Percentiles rank a stretch among this genome's conserved stretches.
These are phyloP conservation scores for Heterohyrax brucei DNA, from an alignment of 2,797 vertebrate species.

Conservation along the genomic window DNA sequence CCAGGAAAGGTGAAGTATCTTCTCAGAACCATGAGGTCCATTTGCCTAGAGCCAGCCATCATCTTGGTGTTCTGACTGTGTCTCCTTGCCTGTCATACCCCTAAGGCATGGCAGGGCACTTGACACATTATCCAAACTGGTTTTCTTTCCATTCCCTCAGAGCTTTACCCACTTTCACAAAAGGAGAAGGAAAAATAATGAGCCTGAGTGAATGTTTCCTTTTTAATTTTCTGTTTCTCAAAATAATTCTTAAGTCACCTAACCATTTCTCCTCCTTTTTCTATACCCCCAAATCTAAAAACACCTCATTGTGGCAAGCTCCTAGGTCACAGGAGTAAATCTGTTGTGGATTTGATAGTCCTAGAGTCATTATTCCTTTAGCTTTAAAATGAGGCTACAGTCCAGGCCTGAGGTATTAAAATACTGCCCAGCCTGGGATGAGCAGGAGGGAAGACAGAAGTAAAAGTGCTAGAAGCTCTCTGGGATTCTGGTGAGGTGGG, in stretches of 20 bases:
- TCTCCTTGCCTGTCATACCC: not conserved
- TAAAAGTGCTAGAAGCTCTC: not conserved
- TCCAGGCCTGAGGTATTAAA: not conserved
- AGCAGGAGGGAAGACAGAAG: not conserved
- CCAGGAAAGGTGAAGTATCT: not conserved
- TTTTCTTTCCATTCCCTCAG: not conserved
- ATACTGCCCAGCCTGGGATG: not conserved
- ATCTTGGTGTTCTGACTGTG: not conserved
- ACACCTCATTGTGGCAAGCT: not conserved
- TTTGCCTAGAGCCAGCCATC: not conserved
- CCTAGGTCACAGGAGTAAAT: not conserved
- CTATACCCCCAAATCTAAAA: constrained; percentile 5
- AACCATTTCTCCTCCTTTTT: not conserved
- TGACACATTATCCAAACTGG: not conserved
- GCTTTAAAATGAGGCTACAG: not conserved
- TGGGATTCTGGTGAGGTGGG: not conserved
- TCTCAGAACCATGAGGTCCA: not conserved
- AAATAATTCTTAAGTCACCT: not conserved
- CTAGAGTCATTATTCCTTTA: not conserved
- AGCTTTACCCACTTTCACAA: not conserved
- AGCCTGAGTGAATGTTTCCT: not conserved
- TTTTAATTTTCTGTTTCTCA: constrained; percentile 37
- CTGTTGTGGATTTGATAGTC: constrained; percentile 16
- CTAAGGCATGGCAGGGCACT: not conserved
- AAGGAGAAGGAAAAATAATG: not conserved